phyloP scores from a whole-genome alignment of 2,888 invertebrate species.

The Plemyria rubiginata region DNA sequence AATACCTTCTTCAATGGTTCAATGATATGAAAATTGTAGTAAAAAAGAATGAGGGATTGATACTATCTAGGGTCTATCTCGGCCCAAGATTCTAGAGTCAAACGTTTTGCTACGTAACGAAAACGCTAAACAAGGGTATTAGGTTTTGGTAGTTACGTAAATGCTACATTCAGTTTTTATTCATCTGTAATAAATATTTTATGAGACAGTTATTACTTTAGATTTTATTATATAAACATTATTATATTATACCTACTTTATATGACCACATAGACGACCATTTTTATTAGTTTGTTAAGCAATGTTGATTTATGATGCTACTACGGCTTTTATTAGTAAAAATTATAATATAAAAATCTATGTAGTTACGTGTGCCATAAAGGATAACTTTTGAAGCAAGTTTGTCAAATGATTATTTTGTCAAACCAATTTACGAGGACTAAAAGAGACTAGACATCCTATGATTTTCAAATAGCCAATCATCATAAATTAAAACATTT shows the following conservation, averaged over 20 bases:
- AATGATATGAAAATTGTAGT: neutral
- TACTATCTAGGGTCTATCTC: no score
- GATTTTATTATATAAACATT: no score
- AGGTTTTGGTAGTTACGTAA: no score
- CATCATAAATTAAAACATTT: constrained; percentile 4
- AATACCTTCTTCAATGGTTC: neutral
- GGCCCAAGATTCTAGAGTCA: no score
- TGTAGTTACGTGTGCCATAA: neutral
- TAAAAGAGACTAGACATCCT: constrained; percentile 1
- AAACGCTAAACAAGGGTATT: neutral
- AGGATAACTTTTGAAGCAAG: neutral
- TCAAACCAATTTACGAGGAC: neutral
- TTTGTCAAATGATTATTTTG: neutral
- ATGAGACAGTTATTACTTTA: neutral
- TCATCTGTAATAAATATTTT: no score
- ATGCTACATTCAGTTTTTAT: no score
- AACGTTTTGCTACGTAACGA: no score
- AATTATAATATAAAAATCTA: neutral
- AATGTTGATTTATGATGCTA: constrained; percentile 7
- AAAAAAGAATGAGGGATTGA: neutral
- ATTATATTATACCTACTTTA: neutral
- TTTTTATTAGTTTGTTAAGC: constrained; percentile 15
- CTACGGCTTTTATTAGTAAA: neutral
- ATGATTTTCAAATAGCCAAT: neutral
- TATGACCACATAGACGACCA: constrained; percentile 11